Evolutionary conservation across 2,113 vertebrate genomes (phyloP), one percentile per base, ranked within the genome.

Genomic region (Sturnira hondurensis): DNA sequence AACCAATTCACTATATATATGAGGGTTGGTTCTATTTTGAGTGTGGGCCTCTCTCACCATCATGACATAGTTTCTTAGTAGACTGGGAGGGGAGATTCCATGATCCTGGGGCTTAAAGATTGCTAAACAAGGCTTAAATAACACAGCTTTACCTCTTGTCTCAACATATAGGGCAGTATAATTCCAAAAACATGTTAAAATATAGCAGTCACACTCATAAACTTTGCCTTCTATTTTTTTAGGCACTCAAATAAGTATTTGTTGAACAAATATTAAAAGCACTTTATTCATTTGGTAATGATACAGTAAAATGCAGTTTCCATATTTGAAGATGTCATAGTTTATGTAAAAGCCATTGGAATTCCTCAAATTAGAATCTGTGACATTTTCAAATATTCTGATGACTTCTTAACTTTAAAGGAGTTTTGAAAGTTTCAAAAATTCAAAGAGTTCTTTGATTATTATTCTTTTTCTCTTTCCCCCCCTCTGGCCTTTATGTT

Each of bases 331-430:
- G 54, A 92, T 85, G 41, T 86, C 58, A 91, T 26, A 17, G 31
- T 87, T 91, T 58, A 58, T 85, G 73, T 58, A 85, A 89, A 94
- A 91, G 54, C 90, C 70, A 97, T 89, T 68, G 45, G 12, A 93
- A 95, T 95, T 87, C 33, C 84, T 92, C 71, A 95, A 86, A 92
- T 96, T 94, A 97, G 90, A 95, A 81, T 94, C 52, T 68, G 91
- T 93, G 89, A 93, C 81, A 93, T 96, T 96, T 95, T 89, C 56
- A 94, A 97, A 97, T 97, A 96, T 96, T 97, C 81, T 96, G 87
- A 95, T 93, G 90, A 95, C 88, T 97, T 95, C 65, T 94, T 92
- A 87, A 91, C 85, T 98, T 96, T 97, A 97, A 96, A 97, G 83
- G 84, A 85, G 65, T 97, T 97, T 96, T 94, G 85, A 95, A 90